A percentile compares a stretch with the other conserved stretches of the same genome.
Evolutionary conservation across 2,797 vertebrate species (phyloP).

Genomic region (Sebastes dallii): DNA sequence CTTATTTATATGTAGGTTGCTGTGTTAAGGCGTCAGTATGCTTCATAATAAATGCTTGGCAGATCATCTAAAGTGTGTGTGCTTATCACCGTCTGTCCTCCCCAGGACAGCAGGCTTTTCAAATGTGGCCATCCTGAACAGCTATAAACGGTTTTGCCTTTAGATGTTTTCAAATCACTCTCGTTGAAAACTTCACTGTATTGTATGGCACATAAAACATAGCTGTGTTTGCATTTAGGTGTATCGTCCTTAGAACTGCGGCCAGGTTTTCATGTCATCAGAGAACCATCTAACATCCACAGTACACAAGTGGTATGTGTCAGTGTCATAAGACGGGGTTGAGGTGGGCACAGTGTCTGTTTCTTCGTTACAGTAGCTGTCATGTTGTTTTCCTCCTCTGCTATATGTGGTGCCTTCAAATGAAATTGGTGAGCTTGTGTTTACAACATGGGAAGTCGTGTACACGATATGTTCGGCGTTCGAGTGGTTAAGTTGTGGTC

Average conservation of each 20-base stretch:
- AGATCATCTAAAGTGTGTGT: not conserved
- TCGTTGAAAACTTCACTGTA: not conserved
- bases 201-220: not conserved
- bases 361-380: not conserved
- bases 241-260: not conserved
- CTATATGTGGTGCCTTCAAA: not conserved
- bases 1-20: not conserved
- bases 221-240: not conserved
- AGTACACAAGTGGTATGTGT: not conserved
- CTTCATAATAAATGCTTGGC: not conserved
- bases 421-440: no score
- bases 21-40: not conserved
- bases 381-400: not conserved
- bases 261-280: not conserved
- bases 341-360: no score
- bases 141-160: not conserved
- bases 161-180: not conserved
- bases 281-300: not conserved
- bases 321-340: not conserved
- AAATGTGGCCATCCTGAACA: not conserved
- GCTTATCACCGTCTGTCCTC: no score
- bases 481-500: no score
- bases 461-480: no score
- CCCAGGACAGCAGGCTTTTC: not conserved
- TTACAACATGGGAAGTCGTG: no score